Evolutionary conservation across 2,888 invertebrate species (phyloP).

Genomic region (Dryocosmus kuriphilus): DNA sequence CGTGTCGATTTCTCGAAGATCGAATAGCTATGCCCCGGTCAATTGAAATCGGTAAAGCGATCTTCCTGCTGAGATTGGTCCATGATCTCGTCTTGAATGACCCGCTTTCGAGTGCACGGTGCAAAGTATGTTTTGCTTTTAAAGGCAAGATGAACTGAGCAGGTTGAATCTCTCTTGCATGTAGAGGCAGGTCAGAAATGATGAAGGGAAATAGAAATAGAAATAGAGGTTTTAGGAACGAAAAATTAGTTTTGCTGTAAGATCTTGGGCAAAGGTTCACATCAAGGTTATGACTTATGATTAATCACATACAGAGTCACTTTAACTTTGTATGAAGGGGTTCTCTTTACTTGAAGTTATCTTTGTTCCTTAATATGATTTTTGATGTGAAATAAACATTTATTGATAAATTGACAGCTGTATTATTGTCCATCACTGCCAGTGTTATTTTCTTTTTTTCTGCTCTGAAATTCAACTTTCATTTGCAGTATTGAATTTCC

Average conservation of each 20-base stretch:
- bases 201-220: neutral
- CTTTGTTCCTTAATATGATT: too few relatives aligned
- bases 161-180: constrained; percentile 9
- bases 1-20: constrained; percentile 30
- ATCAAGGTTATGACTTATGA: neutral
- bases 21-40: constrained; percentile 28
- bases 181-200: neutral
- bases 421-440: neutral
- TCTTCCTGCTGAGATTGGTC: constrained; percentile 28
- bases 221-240: neutral
- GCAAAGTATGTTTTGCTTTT: constrained; percentile 13
- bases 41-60: constrained; percentile 33
- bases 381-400: neutral
- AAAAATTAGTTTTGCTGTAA: neutral
- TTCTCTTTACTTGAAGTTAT: neutral
- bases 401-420: neutral
- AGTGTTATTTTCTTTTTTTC: neutral
- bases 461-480: neutral
- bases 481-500: neutral
- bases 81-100: constrained; percentile 26
- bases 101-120: constrained; percentile 33
- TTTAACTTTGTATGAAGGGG: neutral
- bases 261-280: neutral
- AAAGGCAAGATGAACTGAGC: constrained; percentile 32
- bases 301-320: neutral